Conservation (phyloP, 2,113 vertebrate species). For the Agapornis roseicollis region DNA sequence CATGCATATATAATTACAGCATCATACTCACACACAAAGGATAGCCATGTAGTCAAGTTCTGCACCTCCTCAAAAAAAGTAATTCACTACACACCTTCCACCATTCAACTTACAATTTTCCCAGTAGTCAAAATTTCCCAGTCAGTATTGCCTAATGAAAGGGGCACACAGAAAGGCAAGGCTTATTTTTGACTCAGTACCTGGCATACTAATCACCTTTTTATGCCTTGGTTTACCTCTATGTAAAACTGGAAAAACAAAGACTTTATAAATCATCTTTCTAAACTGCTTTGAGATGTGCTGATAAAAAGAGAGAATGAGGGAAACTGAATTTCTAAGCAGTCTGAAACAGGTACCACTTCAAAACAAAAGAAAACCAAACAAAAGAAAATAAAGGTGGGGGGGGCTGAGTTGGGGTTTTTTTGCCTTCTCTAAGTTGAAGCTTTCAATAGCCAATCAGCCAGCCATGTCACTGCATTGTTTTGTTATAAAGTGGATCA, state of each 20-base stretch:
- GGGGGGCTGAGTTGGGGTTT: rapidly evolving
- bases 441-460: background rate
- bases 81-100: background rate
- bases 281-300: background rate
- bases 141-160: background rate
- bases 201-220: background rate
- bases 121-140: background rate
- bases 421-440: background rate
- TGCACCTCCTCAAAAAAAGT: background rate
- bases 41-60: background rate
- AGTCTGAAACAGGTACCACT: background rate
- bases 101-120: background rate
- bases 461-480: background rate
- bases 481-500: background rate
- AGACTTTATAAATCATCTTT: background rate
- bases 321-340: background rate
- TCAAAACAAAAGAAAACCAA: background rate
- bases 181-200: background rate
- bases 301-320: background rate
- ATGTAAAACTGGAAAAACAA: background rate
- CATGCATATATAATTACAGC: background rate
- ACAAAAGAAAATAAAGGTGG: background rate
- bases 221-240: background rate
- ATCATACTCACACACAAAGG: background rate
- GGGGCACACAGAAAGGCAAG: background rate